These are phyloP conservation scores for Priocnemis perturbator DNA, from an alignment of 2,888 invertebrate species.

Conservation along the genomic window DNA sequence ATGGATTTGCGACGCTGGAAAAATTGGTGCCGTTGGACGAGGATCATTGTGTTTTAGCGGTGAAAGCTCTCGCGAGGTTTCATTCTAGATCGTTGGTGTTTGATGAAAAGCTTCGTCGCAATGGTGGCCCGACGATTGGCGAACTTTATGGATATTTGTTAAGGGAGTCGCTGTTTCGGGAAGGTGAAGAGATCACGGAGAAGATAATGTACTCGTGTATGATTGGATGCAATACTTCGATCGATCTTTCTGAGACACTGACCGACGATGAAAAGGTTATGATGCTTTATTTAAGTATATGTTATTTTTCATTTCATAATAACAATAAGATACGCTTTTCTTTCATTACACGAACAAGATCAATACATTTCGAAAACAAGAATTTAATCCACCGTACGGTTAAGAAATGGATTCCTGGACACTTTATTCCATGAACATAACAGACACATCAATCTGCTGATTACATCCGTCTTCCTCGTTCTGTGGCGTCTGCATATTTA, in stretches of 20 bases:
- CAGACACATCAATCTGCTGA: no score
- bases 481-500: no score
- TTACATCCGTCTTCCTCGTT: no score
- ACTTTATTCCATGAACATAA: no score
- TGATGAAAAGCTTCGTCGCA: constrained; percentile 54
- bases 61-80: constrained; percentile 56
- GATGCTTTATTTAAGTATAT: no score
- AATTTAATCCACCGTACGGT: no score
- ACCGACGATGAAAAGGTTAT: constrained; percentile 38
- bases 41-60: constrained; percentile 53
- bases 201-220: constrained; percentile 22
- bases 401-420: no score
- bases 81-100: constrained; percentile 64
- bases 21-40: constrained; percentile 56
- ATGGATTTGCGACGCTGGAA: constrained; percentile 55
- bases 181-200: background rate
- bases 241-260: constrained; percentile 43
- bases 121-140: constrained; percentile 36
- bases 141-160: constrained; percentile 50
- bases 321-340: no score
- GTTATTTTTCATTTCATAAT: no score
- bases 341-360: no score
- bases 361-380: no score
- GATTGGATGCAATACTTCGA: constrained; percentile 31
- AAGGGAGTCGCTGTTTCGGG: constrained; percentile 41